These are phyloP conservation scores for Agonopterix arenella DNA, from an alignment of 2,888 invertebrate genomes.

Conservation along the genomic window DNA sequence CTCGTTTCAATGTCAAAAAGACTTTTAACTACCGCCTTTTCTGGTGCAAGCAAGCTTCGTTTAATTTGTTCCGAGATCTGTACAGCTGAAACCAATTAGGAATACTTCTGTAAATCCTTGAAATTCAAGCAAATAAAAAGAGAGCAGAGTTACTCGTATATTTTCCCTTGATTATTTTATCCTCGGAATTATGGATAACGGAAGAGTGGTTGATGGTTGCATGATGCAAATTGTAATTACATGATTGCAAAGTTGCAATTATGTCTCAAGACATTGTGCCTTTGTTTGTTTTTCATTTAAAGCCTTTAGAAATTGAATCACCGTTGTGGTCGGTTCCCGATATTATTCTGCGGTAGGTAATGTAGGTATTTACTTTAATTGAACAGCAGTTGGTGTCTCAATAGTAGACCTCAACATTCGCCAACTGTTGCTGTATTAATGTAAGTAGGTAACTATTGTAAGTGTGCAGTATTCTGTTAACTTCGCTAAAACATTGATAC, in stretches of 20 bases:
- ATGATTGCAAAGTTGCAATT: slow-evolving; percentile 5
- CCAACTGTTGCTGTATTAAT: slow-evolving; percentile 21
- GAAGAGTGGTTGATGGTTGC: slow-evolving; percentile 2
- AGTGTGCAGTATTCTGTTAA: slow-evolving; percentile 16
- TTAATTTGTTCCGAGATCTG: no score
- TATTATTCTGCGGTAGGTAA: slow-evolving; percentile 18
- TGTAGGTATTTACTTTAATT: slow-evolving; percentile 23
- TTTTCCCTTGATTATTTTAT: no score
- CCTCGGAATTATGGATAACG: background rate
- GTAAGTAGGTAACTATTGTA: slow-evolving; percentile 8
- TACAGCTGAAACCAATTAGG: no score
- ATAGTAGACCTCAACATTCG: slow-evolving; percentile 31
- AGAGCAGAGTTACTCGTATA: no score
- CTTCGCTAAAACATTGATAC: slow-evolving; percentile 2
- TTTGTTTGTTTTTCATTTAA: slow-evolving; percentile 1
- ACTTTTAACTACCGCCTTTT: background rate
- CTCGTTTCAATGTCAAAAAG: background rate
- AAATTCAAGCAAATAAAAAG: no score
- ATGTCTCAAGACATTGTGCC: background rate
- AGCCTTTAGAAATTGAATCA: background rate
- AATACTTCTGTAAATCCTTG: no score
- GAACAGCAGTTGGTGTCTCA: slow-evolving; percentile 30
- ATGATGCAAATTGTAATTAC: slow-evolving; percentile 6
- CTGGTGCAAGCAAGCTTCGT: no score
- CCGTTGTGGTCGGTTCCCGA: slow-evolving; percentile 3